Base-by-base conservation (phyloP, 2,113 vertebrate species). In the Chlamydotis undulata region DNA sequence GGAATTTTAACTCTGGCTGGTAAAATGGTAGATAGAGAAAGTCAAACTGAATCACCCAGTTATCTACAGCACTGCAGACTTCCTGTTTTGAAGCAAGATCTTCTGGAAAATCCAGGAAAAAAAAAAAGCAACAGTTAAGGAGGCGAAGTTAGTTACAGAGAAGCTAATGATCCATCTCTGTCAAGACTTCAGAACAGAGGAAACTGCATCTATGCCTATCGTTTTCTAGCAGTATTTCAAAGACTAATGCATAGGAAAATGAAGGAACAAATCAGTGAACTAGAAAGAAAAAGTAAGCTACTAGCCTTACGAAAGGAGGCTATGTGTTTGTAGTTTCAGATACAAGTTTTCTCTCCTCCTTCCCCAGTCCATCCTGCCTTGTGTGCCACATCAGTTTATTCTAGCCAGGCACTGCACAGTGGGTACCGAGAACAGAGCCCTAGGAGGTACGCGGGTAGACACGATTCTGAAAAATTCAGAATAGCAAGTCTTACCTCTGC, bases 1-100 rank as follows among this genome's bases (percentile, higher is more conserved):
- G 23, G 43, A 71, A 79, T 89, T 94, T 94, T 94, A 94, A 90
- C 18, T 76, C 80, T 84, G 12, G 14, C 21, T 75, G 39, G 33
- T 84, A 87, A 95, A 83, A 56, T 19, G 49, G 26, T 86, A 29
- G 39, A 80, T 88, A 25, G 52, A 33, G 77, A 85, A 56, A 69
- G 68, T 53, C 19, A 89, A 60, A 71, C 19, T 52, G 77, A 94
- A 92, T 35, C 89, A 94, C 56, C n/a, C 55, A 86, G 55, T 93
- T 90, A 95, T 92, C 92, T 93, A 94, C 83, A 95, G 87, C 78
- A 87, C 59, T 90, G 86, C 86, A 95, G 69, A 83, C 69, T 96
- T 95, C 95, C 92, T 96, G 88, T 73, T 87, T 93, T 89, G 88
- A 90, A 93, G 77, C 83, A 93, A 93, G 90, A 90, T 68, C 79